Conservation (phyloP, 2,888 invertebrate species). For the Drosophila hamatofila region DNA sequence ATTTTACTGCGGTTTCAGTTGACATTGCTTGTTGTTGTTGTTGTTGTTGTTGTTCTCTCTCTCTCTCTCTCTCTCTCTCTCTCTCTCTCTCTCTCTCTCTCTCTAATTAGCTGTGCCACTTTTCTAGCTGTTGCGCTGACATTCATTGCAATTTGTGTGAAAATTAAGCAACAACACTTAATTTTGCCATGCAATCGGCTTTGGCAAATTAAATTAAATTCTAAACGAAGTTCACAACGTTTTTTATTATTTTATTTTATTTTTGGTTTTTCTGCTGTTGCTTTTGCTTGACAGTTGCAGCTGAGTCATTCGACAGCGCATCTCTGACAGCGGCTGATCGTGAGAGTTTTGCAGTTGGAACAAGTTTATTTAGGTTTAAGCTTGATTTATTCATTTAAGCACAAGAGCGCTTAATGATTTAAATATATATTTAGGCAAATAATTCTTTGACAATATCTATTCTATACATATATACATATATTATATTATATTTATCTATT, state of each 20-base stretch:
- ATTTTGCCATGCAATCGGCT: constrained; percentile 57
- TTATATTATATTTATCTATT: neutral
- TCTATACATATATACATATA: neutral
- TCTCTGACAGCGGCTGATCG: constrained; percentile 52
- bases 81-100: constrained; percentile 33
- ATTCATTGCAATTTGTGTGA: constrained; percentile 76
- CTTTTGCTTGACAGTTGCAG: constrained; percentile 36
- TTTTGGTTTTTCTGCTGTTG: constrained; percentile 39
- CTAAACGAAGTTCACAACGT: constrained; percentile 54
- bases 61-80: neutral
- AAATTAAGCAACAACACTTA: constrained; percentile 54
- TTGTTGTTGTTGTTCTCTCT: constrained; percentile 3
- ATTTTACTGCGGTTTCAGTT: constrained; percentile 21
- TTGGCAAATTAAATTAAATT: constrained; percentile 65
- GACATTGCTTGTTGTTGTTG: constrained; percentile 15
- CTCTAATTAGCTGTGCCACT: constrained; percentile 59
- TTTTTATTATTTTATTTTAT: constrained; percentile 18
- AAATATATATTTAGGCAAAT: neutral
- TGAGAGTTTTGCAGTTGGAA: constrained; percentile 63
- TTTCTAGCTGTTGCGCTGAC: constrained; percentile 47
- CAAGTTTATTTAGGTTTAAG: constrained; percentile 29
- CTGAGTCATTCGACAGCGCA: constrained; percentile 61
- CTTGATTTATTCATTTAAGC: constrained; percentile 6
- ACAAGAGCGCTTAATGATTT: constrained; percentile 7
- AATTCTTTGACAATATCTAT: too few species aligned